Conservation (phyloP, 1,140 invertebrate genomes). For the Panulirus ornatus region DNA sequence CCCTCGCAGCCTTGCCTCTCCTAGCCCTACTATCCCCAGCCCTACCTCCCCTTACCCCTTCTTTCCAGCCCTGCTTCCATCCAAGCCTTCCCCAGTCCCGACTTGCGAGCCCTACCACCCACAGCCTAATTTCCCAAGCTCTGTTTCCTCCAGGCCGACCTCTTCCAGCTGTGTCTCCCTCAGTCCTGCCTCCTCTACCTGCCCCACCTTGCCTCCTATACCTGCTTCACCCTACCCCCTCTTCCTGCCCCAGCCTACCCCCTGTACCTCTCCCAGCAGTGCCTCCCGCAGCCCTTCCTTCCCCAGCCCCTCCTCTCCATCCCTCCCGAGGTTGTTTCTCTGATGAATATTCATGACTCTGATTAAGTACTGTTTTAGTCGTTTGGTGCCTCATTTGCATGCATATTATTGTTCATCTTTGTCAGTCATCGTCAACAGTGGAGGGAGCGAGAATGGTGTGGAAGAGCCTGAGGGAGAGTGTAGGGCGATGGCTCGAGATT, state of each 20-base stretch:
- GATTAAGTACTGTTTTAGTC: neutral
- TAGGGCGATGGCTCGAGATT: neutral
- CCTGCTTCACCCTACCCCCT: too few relatives aligned
- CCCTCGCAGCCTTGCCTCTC: neutral
- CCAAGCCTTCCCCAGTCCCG: too few relatives aligned
- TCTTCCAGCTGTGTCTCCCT: neutral
- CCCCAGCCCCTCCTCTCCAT: neutral
- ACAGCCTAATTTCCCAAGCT: too few relatives aligned
- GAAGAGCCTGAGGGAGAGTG: neutral
- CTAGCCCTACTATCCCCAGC: neutral
- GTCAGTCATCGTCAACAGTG: neutral
- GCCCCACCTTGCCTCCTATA: neutral
- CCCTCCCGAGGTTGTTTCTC: neutral
- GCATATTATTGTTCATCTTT: conserved; percentile 11
- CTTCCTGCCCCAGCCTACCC: neutral
- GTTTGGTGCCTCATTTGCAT: neutral
- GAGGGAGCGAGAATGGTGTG: neutral
- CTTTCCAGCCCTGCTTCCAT: neutral
- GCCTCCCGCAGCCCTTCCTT: neutral
- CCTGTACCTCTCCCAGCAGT: neutral
- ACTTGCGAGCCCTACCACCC: too few relatives aligned
- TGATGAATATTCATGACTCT: conserved; percentile 3
- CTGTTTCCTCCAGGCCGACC: too few relatives aligned
- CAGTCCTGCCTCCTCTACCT: neutral
- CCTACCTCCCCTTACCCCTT: neutral